These are phyloP conservation scores for Drosophila elegans DNA, from an alignment of 1,140 invertebrate species.

Conservation along the genomic window DNA sequence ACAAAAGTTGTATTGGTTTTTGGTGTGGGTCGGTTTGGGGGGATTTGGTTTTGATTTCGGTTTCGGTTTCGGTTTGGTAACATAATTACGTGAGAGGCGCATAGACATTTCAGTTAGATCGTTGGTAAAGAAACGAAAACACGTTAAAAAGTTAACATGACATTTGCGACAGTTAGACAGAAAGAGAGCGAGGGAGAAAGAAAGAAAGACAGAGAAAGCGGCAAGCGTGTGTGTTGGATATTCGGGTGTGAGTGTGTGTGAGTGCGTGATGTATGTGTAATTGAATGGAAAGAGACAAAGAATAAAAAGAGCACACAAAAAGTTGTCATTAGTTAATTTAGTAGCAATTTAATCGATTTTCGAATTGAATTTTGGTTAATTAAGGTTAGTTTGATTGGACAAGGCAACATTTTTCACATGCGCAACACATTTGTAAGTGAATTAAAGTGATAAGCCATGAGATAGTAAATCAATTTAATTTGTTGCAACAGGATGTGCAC, in stretches of 20 bases:
- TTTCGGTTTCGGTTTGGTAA: conserved; percentile 20
- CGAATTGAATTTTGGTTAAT: conserved; percentile 33
- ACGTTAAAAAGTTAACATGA: conserved; percentile 65
- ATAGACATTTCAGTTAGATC: conserved; percentile 57
- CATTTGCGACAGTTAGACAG: conserved; percentile 27
- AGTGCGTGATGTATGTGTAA: conserved; percentile 54
- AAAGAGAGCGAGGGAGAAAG: conserved; percentile 3
- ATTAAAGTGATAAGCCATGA: conserved; percentile 13
- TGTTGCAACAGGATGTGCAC: conserved; percentile 29
- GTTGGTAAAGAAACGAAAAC: conserved; percentile 62
- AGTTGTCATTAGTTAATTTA: conserved; percentile 72
- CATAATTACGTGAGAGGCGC: conserved; percentile 64
- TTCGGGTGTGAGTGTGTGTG: conserved; percentile 30
- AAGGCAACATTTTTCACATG: conserved; percentile 33
- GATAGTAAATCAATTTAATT: conserved; percentile 19
- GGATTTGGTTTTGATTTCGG: conserved; percentile 17
- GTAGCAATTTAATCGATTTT: conserved; percentile 60
- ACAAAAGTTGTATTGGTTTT: conserved; percentile 23
- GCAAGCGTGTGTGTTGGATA: conserved; percentile 43
- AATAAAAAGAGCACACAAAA: conserved; percentile 77
- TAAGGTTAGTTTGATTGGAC: conserved; percentile 34
- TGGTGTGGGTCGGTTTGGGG: conserved; percentile 15
- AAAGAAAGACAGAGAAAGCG: conserved; percentile 21
- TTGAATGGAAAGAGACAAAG: conserved; percentile 81
- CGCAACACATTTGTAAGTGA: conserved; percentile 14